Evolutionary conservation across 1,140 invertebrate species (phyloP).

Genomic region (Heliconius melpomene): DNA sequence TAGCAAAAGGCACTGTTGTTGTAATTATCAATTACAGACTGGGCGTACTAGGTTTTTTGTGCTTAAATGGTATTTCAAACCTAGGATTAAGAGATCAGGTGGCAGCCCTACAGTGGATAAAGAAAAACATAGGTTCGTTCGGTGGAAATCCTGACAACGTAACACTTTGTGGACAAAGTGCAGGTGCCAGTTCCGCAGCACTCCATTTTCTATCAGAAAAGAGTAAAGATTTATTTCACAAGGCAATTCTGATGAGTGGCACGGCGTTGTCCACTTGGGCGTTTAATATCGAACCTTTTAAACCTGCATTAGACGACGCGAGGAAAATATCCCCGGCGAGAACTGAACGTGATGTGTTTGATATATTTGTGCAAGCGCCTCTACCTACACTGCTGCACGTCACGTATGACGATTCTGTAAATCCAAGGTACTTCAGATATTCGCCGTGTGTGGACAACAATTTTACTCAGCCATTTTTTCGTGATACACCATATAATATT

Average conservation of each 20-base stretch:
- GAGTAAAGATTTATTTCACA: conserved; percentile 55
- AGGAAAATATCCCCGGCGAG: conserved; percentile 50
- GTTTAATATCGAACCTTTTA: conserved; percentile 57
- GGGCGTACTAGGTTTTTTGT: conserved; percentile 59
- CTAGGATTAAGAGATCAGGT: conserved; percentile 70
- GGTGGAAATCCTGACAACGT: conserved; percentile 78
- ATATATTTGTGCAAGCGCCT: conserved; percentile 50
- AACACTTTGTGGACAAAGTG: conserved; percentile 78
- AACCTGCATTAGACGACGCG: conserved; percentile 52
- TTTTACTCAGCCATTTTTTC: conserved; percentile 60
- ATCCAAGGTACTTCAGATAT: conserved; percentile 63
- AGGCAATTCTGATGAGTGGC: conserved; percentile 57
- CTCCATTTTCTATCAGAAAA: conserved; percentile 62
- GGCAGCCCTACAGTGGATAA: conserved; percentile 69
- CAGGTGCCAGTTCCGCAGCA: conserved; percentile 66
- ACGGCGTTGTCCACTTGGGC: conserved; percentile 65
- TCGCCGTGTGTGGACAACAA: conserved; percentile 64
- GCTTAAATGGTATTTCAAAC: conserved; percentile 58
- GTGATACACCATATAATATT: conserved; percentile 57
- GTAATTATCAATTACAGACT: conserved; percentile 58
- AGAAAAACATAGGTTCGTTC: conserved; percentile 72
- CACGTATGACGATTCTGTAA: conserved; percentile 51
- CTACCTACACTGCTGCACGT: conserved; percentile 46
- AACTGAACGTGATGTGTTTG: conserved; percentile 54
- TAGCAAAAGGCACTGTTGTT: conserved; percentile 49